Percentiles rank a stretch among this genome's conserved stretches.
Evolutionary conservation across 2,797 vertebrate species (phyloP).

Genomic region (Fringilla coelebs): DNA sequence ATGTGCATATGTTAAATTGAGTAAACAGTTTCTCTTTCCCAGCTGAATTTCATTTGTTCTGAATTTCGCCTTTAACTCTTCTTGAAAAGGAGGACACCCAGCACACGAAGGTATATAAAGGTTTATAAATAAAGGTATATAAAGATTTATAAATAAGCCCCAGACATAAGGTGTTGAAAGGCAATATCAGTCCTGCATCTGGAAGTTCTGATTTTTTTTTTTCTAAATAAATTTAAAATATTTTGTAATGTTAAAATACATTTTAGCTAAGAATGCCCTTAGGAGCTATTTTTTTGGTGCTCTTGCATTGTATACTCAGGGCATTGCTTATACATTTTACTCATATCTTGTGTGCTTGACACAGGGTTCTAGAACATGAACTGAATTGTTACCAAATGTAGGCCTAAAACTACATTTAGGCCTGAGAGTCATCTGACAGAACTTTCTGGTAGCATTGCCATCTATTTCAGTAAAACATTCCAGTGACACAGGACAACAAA

Average conservation of each 20-base stretch:
- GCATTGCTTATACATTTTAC: background rate
- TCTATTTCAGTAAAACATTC: background rate
- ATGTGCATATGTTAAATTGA: background rate
- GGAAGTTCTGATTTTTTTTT: background rate
- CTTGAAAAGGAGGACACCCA: background rate
- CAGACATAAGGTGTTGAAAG: conserved; percentile 15
- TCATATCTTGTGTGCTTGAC: background rate
- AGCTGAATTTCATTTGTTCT: conserved; percentile 3
- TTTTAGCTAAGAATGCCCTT: background rate
- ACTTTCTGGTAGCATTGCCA: background rate
- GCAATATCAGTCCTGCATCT: background rate
- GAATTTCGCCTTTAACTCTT: conserved; percentile 29
- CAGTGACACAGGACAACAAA: background rate
- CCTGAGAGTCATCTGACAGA: background rate
- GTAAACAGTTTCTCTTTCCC: background rate
- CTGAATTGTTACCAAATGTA: background rate
- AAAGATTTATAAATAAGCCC: background rate
- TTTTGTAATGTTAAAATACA: background rate
- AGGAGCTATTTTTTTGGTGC: background rate
- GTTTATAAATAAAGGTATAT: background rate
- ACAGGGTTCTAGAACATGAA: background rate
- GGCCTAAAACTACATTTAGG: background rate
- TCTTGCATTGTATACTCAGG: background rate
- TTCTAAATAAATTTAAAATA: background rate
- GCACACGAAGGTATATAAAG: background rate